phyloP scores from a whole-genome alignment of 2,113 vertebrate species.

The Gopherus flavomarginatus region DNA sequence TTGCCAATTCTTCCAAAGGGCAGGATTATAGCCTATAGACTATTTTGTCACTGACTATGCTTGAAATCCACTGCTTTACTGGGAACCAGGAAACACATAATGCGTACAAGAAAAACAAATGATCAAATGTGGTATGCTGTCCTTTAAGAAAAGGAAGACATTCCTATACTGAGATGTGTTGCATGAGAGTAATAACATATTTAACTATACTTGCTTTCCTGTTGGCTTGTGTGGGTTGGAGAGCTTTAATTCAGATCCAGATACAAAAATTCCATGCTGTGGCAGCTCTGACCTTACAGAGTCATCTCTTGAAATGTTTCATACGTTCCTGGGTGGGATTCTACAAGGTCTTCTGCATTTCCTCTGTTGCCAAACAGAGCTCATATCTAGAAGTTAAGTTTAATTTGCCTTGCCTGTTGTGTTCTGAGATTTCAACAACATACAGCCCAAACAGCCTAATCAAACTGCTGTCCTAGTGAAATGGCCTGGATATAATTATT shows the following conservation, averaged over 20 bases:
- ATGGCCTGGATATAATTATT: background rate
- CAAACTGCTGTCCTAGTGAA: background rate
- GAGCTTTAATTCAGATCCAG: background rate
- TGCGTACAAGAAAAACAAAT: conserved; percentile 30
- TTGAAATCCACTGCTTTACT: conserved; percentile 35
- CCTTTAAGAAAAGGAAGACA: background rate
- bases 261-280: background rate
- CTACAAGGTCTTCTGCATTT: background rate
- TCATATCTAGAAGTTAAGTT: conserved; percentile 18
- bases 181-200: background rate
- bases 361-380: conserved; percentile 12
- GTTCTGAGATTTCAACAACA: conserved; percentile 19
- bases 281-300: background rate
- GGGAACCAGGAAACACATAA: background rate
- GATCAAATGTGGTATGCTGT: background rate
- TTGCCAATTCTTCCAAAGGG: conserved; percentile 40
- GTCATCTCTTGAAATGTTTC: conserved; percentile 21
- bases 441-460: conserved; percentile 1
- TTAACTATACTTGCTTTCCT: background rate
- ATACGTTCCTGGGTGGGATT: background rate
- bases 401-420: background rate
- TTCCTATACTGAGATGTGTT: background rate
- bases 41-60: background rate
- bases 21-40: conserved; percentile 25
- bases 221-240: background rate